Conservation (phyloP, 2,888 invertebrate species). For the Agriotes lineatus region DNA sequence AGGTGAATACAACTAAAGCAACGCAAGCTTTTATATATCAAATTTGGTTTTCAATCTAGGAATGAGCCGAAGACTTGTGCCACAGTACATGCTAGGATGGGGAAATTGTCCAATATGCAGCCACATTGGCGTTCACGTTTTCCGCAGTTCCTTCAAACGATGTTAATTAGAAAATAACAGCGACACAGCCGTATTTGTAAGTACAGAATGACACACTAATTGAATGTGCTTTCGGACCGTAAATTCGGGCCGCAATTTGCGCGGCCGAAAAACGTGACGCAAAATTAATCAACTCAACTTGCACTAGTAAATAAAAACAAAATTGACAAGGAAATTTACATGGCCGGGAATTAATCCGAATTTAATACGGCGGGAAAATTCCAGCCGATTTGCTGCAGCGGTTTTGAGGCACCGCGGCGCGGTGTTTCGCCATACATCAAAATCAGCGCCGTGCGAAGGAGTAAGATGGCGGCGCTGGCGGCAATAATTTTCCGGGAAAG, state of each 20-base stretch:
- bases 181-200: too few relatives aligned
- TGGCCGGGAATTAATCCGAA: conserved; percentile 14
- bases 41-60: too few relatives aligned
- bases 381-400: not conserved
- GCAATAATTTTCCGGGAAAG: conserved; percentile 27
- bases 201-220: not conserved
- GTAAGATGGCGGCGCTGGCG: conserved; percentile 7
- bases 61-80: too few relatives aligned
- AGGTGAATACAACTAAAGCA: too few relatives aligned
- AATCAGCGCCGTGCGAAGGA: not conserved
- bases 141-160: too few relatives aligned
- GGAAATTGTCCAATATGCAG: too few relatives aligned
- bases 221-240: not conserved
- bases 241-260: not conserved
- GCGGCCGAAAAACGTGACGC: not conserved
- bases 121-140: too few relatives aligned
- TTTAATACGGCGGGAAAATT: conserved; percentile 25
- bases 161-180: too few relatives aligned
- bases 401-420: not conserved
- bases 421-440: not conserved
- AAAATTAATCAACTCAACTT: conserved; percentile 7
- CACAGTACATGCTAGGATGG: too few relatives aligned
- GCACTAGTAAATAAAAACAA: conserved; percentile 8
- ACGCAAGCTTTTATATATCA: too few relatives aligned
- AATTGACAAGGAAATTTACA: conserved; percentile 12